These are phyloP conservation scores for Saccostrea echinata DNA, from an alignment of 1,140 invertebrate species.

Conservation along the genomic window DNA sequence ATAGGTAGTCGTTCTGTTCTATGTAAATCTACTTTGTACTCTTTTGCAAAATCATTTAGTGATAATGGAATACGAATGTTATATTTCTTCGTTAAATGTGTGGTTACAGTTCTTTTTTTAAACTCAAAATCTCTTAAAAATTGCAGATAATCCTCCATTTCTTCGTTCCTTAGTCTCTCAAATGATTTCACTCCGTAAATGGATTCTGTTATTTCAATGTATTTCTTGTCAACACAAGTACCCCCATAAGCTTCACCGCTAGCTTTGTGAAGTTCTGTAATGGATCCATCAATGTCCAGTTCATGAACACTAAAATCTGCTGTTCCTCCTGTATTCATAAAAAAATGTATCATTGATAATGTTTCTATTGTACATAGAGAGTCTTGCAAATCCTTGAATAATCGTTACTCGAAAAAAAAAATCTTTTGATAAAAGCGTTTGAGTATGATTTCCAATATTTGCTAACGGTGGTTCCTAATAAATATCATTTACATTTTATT, in stretches of 20 bases:
- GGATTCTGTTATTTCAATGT: not conserved
- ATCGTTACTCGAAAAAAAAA: too few relatives aligned
- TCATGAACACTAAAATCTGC: constrained; percentile 4
- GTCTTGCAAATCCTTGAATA: too few relatives aligned
- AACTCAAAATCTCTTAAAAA: not conserved
- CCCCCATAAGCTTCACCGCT: constrained; percentile 2
- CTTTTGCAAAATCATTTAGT: not conserved
- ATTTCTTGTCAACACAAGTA: not conserved
- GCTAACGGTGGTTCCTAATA: too few relatives aligned
- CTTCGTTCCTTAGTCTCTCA: not conserved
- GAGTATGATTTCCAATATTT: too few relatives aligned
- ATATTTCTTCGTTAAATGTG: not conserved
- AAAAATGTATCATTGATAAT: too few relatives aligned
- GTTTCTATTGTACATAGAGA: too few relatives aligned
- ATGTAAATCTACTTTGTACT: not conserved
- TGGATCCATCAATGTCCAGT: not conserved
- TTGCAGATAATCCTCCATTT: not conserved
- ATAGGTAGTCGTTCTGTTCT: not conserved
- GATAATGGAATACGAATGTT: not conserved
- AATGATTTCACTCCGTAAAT: not conserved
- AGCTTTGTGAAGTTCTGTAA: not conserved
- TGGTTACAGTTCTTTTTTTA: not conserved
- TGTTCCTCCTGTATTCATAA: not conserved
- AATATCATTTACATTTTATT: too few relatives aligned
- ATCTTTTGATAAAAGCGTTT: too few relatives aligned